Evolutionary conservation across 2,113 vertebrate genomes (phyloP), one percentile per base, ranked within the genome.

Genomic region (Lophura nycthemera): DNA sequence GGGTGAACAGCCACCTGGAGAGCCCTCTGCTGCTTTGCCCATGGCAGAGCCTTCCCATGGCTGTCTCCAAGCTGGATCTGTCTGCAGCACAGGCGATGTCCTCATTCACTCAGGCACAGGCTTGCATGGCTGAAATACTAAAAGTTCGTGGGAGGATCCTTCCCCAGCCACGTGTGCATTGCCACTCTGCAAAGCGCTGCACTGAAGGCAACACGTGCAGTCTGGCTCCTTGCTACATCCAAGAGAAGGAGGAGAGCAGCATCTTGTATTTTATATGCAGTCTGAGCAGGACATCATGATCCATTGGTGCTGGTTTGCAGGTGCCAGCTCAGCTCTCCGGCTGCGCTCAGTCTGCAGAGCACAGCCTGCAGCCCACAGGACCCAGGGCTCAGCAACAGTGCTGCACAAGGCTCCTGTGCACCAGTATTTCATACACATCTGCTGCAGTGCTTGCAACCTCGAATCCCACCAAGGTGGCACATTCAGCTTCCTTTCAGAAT

Each of bases 281-380:
- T 0, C 2, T 12, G 38, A 19, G 40, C 6, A 3, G 6, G 24
- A 43, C 43, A 10, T 20, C 1, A 0, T 5, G 8, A 64, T 21
- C 61, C 6, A 0, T 34, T 16, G 11, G 30, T 10, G 20, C n/a
- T n/a, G 10, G n/a, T 38, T 20, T 36, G 5, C 57, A 60, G 29
- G 7, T 50, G 34, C 6, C 47, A 13, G 59, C 13, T 48, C 57
- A 29, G 24, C 11, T 36, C 38, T 75, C 63, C 60, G 36, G 73
- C 57, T 47, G 3, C 30, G 11, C 38, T n/a, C 4, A 6, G 40
- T 2, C 45, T 21, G 11, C 38, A 38, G 22, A n/a, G 17, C 38
- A 4, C 4, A 7, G 11, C 17, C 20, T 25, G 8, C n/a, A 25
- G 48, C 14, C 15, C 52, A 43, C 59, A 36, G 66, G 34, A 29